Percentiles rank a stretch among this genome's conserved stretches.
Conservation (phyloP, 2,888 invertebrate genomes). For the Chaitophorus viminalis region DNA sequence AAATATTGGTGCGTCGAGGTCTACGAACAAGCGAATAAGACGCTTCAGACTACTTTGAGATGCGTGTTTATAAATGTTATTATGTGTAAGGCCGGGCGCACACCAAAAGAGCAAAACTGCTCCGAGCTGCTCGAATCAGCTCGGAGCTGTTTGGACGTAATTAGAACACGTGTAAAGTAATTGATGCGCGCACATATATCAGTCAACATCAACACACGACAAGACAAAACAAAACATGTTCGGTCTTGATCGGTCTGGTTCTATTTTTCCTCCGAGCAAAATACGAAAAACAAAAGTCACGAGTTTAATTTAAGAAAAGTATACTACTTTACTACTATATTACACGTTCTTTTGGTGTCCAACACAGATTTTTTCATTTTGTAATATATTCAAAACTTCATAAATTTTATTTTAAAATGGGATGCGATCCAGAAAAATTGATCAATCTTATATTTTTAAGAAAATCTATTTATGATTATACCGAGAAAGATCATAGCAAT, state of each 20-base stretch:
- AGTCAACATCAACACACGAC: not conserved
- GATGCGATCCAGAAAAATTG: constrained; percentile 15
- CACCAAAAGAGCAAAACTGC: too few relatives aligned
- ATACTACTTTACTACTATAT: too few relatives aligned
- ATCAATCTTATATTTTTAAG: not conserved
- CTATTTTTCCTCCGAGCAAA: not conserved
- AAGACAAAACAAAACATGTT: not conserved
- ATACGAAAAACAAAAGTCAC: not conserved
- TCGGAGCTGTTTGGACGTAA: too few relatives aligned
- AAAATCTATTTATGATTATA: constrained; percentile 11
- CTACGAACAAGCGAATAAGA: too few relatives aligned
- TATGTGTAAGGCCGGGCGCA: too few relatives aligned
- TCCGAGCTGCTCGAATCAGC: not conserved
- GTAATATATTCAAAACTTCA: too few relatives aligned
- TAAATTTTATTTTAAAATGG: not conserved
- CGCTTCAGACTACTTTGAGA: too few relatives aligned
- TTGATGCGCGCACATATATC: not conserved
- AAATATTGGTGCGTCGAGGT: too few relatives aligned
- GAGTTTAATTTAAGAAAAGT: not conserved
- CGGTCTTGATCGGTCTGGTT: not conserved
- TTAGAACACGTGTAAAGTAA: too few relatives aligned
- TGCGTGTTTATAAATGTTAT: too few relatives aligned
- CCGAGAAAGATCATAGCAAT: constrained; percentile 7
- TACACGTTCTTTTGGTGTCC: too few relatives aligned
- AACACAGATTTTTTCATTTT: too few relatives aligned